Evolutionary conservation across 2,888 invertebrate genomes (phyloP), one percentile per base, ranked within the genome.

Genomic region (Actias luna): DNA sequence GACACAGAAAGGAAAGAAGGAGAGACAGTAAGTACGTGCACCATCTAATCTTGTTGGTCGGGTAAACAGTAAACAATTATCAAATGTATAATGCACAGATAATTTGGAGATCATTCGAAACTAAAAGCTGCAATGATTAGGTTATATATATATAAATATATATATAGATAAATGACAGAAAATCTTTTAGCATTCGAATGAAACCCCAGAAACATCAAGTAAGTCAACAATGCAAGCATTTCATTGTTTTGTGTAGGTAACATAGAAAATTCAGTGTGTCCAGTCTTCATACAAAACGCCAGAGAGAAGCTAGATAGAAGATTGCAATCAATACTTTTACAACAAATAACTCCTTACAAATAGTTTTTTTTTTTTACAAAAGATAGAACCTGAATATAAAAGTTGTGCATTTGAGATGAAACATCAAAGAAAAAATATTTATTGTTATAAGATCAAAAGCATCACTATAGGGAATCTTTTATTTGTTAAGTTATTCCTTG

Each of bases 41-140:
- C 78, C 77, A 84, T 83, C 78, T 79, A 80, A 89, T 88, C 90
- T 91, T 85, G 64, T 89, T 89, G 91, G 91, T 89, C 88, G 81
- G 79, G 75, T 79, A 86, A 81, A 91, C 83, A 88, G 67, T 81
- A 75, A 86, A 89, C 81, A 89, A 71, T 82, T 73, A 80, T 68
- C 67, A 78, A 76, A 77, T 75, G 66, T 79, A 69, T 70, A 71
- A 85, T 81, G 84, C 83, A 83, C 80, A 82, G 65, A 76, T 72
- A 82, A 50, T 62, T 71, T 65, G 62, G 36, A 7, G 59, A 22
- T 39, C 16, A 33, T 59, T 64, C 36, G 57, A 57, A 62, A 61
- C 7, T 5, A 42, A 42, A 7, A n/a, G 1, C 8, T n/a, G 18
- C 5, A 55, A 2, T 14, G 57, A 61, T 10, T 7, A 50, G 46